phyloP scores from a whole-genome alignment of 2,797 vertebrate genomes.

The Meriones psammophilus region DNA sequence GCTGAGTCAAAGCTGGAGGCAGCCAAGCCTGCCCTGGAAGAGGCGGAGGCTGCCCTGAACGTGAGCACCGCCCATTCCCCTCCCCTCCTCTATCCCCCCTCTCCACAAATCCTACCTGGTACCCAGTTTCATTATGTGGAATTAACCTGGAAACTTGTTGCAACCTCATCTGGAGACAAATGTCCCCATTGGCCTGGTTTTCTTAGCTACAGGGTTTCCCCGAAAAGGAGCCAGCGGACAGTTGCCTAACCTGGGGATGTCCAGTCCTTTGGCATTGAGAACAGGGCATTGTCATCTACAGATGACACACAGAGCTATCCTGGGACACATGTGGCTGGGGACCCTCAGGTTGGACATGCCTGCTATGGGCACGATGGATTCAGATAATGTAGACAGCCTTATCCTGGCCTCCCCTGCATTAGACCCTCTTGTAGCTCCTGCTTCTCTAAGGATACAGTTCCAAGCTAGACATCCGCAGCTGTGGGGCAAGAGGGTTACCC shows the following conservation, averaged over 20 bases:
- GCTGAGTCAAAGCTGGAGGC: constrained; percentile 92
- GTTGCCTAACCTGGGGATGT: background rate
- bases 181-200: background rate
- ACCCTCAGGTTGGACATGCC: background rate
- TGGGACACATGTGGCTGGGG: background rate
- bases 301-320: background rate
- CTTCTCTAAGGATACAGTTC: background rate
- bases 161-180: background rate
- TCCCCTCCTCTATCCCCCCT: accelerated
- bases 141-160: background rate
- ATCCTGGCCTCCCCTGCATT: background rate
- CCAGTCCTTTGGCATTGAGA: background rate
- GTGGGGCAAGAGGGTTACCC: background rate
- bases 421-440: background rate
- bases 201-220: background rate
- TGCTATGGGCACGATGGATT: background rate
- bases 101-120: background rate
- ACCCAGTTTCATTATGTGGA: accelerated
- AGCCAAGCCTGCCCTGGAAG: constrained; percentile 91
- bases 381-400: background rate
- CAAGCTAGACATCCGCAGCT: no score
- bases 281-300: background rate
- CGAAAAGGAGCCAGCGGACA: background rate
- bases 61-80: constrained; percentile 81
- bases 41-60: constrained; percentile 92